Conservation (phyloP, 2,797 vertebrate genomes). For the Gymnothorax reevesii region DNA sequence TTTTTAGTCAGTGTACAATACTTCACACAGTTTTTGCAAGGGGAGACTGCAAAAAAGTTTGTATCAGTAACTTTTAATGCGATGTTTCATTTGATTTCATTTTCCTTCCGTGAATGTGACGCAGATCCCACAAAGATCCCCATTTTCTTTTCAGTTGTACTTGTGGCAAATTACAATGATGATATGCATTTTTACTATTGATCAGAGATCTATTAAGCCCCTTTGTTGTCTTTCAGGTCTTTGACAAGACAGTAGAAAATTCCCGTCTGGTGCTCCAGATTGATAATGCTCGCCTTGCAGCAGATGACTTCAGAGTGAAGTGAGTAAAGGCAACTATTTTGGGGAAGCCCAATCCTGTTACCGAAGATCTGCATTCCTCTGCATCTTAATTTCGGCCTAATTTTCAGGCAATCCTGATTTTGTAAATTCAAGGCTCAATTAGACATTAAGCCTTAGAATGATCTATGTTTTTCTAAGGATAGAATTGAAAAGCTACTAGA, state of each 20-base stretch:
- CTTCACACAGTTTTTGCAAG: too few species aligned
- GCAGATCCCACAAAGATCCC: too few species aligned
- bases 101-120: too few species aligned
- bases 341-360: neutral
- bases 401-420: neutral
- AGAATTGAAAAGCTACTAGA: neutral
- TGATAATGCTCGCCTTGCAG: constrained; percentile 90
- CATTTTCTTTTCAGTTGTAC: too few species aligned
- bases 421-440: neutral
- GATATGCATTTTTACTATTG: neutral
- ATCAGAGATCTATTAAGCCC: neutral
- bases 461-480: neutral
- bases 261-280: constrained; percentile 86
- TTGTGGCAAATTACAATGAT: neutral
- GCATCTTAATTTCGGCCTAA: neutral
- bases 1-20: too few species aligned
- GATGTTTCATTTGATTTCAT: too few species aligned
- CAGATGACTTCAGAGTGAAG: constrained; percentile 93
- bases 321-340: constrained; percentile 54
- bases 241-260: constrained; percentile 78
- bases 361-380: neutral
- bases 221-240: constrained; percentile 70
- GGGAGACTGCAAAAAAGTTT: too few species aligned
- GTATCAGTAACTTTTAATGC: too few species aligned
- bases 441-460: neutral